phyloP scores from a whole-genome alignment of 2,888 invertebrate species.

The Mimas tiliae region DNA sequence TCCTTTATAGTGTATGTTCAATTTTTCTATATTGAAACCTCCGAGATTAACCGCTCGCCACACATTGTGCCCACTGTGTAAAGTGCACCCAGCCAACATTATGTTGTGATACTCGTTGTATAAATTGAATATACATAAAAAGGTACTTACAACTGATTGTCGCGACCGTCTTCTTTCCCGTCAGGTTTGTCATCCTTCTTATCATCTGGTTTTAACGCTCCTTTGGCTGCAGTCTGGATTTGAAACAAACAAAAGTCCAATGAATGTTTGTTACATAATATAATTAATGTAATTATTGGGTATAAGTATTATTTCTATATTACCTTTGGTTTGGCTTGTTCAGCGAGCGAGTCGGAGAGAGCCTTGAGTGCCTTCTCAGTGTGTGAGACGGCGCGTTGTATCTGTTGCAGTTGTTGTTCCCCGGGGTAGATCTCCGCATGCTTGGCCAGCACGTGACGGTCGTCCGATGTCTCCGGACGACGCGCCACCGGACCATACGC shows the following conservation, averaged over 20 bases:
- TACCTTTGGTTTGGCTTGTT: slow-evolving; percentile 73
- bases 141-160: slow-evolving; percentile 89
- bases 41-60: not conserved
- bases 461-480: slow-evolving; percentile 96
- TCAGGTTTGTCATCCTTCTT: slow-evolving; percentile 81
- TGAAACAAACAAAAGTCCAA: slow-evolving; percentile 31
- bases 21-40: not conserved
- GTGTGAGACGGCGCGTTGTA: slow-evolving; percentile 96
- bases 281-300: not conserved
- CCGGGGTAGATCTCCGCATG: slow-evolving; percentile 97
- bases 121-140: not conserved
- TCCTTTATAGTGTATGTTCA: not conserved
- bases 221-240: slow-evolving; percentile 46
- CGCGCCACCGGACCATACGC: slow-evolving; percentile 84
- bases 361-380: slow-evolving; percentile 97
- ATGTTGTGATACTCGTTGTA: not conserved
- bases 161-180: slow-evolving; percentile 90
- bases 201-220: slow-evolving; percentile 49
- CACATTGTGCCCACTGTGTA: slow-evolving; percentile 12
- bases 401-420: slow-evolving; percentile 94
- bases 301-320: no score
- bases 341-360: slow-evolving; percentile 95
- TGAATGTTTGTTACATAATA: not conserved
- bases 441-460: slow-evolving; percentile 96
- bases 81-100: slow-evolving; percentile 10